Conservation (phyloP, 2,113 vertebrate species). For the Oenanthe melanoleuca region DNA sequence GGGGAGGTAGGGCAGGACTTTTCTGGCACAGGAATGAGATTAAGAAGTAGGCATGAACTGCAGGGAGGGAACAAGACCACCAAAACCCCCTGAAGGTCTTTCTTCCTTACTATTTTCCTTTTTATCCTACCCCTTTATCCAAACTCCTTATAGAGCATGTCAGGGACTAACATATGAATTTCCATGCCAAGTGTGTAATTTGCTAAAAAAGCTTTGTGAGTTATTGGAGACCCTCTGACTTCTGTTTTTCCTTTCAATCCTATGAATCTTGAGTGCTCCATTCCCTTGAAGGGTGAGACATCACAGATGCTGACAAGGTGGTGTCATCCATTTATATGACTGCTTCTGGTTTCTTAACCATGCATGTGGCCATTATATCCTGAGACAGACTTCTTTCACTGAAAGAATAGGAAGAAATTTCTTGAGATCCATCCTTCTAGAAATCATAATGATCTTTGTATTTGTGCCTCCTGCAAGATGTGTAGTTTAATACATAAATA, state of each 20-base stretch:
- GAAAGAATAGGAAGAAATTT: background rate
- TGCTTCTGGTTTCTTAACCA: background rate
- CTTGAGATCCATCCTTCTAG: background rate
- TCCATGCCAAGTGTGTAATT: background rate
- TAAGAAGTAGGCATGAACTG: background rate
- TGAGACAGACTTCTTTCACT: background rate
- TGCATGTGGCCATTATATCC: background rate
- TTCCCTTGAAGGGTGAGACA: background rate
- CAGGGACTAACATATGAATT: background rate
- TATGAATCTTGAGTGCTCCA: background rate
- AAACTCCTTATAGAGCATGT: rapidly evolving
- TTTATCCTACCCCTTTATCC: background rate
- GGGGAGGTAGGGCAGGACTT: too few relatives aligned
- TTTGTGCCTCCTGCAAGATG: background rate
- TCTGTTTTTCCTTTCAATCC: background rate
- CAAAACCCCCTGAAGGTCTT: background rate
- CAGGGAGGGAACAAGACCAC: background rate
- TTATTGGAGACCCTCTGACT: background rate
- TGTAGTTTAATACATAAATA: background rate
- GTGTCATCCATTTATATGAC: background rate
- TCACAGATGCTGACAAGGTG: background rate
- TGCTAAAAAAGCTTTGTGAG: background rate
- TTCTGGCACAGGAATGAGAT: background rate
- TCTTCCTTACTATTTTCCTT: background rate
- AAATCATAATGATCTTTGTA: background rate